A percentile compares a stretch with the other conserved stretches of the same genome.
Conservation (phyloP, 1,140 invertebrate genomes). For the Drosophila lini region DNA sequence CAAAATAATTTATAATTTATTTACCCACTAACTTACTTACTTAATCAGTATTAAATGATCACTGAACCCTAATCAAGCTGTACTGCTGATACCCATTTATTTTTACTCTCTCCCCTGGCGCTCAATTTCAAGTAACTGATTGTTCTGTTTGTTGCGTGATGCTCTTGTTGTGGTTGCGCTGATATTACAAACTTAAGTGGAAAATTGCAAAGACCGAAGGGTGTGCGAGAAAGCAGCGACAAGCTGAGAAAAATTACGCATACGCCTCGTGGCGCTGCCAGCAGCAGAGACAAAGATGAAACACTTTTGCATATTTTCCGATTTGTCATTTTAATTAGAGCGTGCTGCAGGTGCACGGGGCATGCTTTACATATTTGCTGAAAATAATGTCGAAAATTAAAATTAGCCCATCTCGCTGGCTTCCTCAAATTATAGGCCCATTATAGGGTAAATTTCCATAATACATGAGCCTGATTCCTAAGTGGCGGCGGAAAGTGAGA, state of each 20-base stretch:
- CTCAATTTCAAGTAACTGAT: constrained; percentile 40
- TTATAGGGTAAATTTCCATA: constrained; percentile 45
- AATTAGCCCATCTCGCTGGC: constrained; percentile 18
- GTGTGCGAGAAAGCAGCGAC: constrained; percentile 32
- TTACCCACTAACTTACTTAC: background rate
- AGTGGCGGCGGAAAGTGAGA: background rate
- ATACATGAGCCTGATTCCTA: constrained; percentile 9
- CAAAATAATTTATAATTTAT: no score
- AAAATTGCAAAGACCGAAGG: constrained; percentile 45
- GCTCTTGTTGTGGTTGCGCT: background rate
- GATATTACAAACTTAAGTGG: constrained; percentile 32
- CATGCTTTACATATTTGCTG: background rate
- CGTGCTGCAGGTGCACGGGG: constrained; percentile 32
- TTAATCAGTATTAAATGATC: background rate
- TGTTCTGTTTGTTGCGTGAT: constrained; percentile 47
- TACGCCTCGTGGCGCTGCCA: constrained; percentile 26
- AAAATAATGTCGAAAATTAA: constrained; percentile 18
- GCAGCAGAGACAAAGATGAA: constrained; percentile 25
- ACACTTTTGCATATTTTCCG: constrained; percentile 29
- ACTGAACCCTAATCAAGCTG: background rate
- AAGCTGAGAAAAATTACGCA: constrained; percentile 47
- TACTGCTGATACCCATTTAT: background rate
- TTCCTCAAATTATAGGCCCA: constrained; percentile 35
- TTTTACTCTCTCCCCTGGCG: background rate
- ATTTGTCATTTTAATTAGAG: constrained; percentile 62